Percentiles rank a stretch among this genome's conserved stretches.
Conservation (phyloP, 2,888 invertebrate species). For the Anorthoa munda region DNA sequence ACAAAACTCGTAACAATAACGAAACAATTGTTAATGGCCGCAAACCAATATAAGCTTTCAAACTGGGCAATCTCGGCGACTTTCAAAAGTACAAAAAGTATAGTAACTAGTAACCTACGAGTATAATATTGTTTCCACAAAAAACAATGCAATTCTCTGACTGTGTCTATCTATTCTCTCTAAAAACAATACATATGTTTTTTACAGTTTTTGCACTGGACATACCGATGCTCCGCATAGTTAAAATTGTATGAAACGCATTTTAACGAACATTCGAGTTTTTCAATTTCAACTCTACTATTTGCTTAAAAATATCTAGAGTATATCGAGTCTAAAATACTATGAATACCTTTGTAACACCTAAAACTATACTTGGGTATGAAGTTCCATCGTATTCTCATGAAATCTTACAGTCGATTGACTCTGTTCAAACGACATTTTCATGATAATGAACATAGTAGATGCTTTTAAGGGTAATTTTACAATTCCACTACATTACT, state of each 20-base stretch:
- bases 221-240: slow-evolving; percentile 25
- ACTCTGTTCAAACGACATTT: slow-evolving; percentile 26
- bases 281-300: slow-evolving; percentile 1
- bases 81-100: slow-evolving; percentile 12
- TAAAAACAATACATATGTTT: slow-evolving; percentile 56
- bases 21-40: slow-evolving; percentile 1
- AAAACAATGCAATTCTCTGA: slow-evolving; percentile 23
- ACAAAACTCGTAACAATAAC: slow-evolving; percentile 5
- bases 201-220: slow-evolving; percentile 47
- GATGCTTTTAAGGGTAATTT: slow-evolving; percentile 18
- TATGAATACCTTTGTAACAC: neutral
- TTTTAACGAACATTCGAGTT: neutral
- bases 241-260: slow-evolving; percentile 38
- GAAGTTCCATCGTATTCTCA: slow-evolving; percentile 10
- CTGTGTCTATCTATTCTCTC: slow-evolving; percentile 10
- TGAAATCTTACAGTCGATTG: slow-evolving; percentile 38
- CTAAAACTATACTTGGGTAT: neutral
- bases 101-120: neutral
- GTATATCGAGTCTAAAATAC: neutral
- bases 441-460: slow-evolving; percentile 21
- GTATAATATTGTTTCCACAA: neutral
- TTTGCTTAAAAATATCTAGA: slow-evolving; percentile 15
- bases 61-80: slow-evolving; percentile 9
- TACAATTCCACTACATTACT: slow-evolving; percentile 37
- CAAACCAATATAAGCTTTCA: slow-evolving; percentile 9